A percentile compares a stretch with the other conserved stretches of the same genome.
Evolutionary conservation across 2,888 invertebrate species (phyloP).

Genomic region (Polyommatus iphigenia): DNA sequence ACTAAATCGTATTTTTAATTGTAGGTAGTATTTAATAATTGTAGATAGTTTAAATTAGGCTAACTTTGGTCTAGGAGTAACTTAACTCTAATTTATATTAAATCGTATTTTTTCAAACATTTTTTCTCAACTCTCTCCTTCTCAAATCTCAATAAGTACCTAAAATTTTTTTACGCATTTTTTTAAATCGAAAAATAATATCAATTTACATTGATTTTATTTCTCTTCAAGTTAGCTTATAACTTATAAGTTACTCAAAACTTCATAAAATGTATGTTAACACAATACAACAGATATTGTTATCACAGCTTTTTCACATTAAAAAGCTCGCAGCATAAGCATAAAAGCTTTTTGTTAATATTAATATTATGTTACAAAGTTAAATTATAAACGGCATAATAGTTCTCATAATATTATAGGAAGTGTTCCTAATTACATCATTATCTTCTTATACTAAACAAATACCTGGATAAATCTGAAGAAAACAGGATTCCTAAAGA

Average conservation of each 20-base stretch:
- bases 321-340: conserved; percentile 2
- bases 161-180: no score
- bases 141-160: no score
- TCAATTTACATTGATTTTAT: no score
- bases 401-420: background rate
- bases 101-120: background rate
- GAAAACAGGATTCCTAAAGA: conserved; percentile 2
- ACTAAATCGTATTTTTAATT: background rate
- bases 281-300: background rate
- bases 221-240: no score
- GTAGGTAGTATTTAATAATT: no score
- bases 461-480: background rate
- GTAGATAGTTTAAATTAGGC: no score
- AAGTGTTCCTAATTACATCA: background rate
- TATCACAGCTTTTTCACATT: background rate
- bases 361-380: background rate
- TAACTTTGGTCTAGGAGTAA: background rate
- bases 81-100: background rate
- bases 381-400: background rate
- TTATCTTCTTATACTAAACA: background rate
- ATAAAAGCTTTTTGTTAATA: background rate
- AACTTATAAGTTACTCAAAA: no score
- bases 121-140: no score
- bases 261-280: background rate
- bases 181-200: no score